Conservation (phyloP, 2,888 invertebrate species). For the Drosophila meridionalis region DNA sequence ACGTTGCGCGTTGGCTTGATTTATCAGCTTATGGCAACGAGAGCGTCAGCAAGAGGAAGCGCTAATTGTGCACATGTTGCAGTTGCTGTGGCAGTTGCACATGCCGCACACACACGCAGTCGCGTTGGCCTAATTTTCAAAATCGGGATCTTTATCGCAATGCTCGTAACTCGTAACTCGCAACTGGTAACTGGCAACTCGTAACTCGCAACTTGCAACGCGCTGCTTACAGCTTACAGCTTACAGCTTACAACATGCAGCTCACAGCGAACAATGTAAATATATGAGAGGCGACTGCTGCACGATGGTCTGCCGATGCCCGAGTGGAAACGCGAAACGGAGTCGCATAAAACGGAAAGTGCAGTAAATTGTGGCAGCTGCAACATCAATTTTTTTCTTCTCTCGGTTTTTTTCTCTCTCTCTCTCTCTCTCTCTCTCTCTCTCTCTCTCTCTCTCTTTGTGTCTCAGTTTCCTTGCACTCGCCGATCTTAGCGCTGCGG, state of each 20-base stretch:
- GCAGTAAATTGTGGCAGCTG: slow-evolving; percentile 82
- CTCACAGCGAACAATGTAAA: slow-evolving; percentile 44
- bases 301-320: slow-evolving; percentile 38
- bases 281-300: slow-evolving; percentile 48
- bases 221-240: slow-evolving; percentile 8
- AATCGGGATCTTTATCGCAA: slow-evolving; percentile 80
- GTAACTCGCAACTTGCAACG: slow-evolving; percentile 29
- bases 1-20: slow-evolving; percentile 50
- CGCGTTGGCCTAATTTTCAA: slow-evolving; percentile 72
- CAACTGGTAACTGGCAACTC: slow-evolving; percentile 20
- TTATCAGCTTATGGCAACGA: slow-evolving; percentile 37
- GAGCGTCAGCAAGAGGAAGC: slow-evolving; percentile 61
- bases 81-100: slow-evolving; percentile 16
- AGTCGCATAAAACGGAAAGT: slow-evolving; percentile 80
- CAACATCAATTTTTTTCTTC: slow-evolving; percentile 58
- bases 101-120: slow-evolving; percentile 37
- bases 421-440: not conserved
- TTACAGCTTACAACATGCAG: slow-evolving; percentile 7
- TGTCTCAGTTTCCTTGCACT: slow-evolving; percentile 27
- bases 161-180: slow-evolving; percentile 55
- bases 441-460: not conserved
- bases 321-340: slow-evolving; percentile 51
- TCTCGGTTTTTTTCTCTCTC: slow-evolving; percentile 2
- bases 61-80: slow-evolving; percentile 78
- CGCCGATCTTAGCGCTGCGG: slow-evolving; percentile 44